phyloP scores from a whole-genome alignment of 2,888 invertebrate species.

The Himalopsyche kuldschensis region DNA sequence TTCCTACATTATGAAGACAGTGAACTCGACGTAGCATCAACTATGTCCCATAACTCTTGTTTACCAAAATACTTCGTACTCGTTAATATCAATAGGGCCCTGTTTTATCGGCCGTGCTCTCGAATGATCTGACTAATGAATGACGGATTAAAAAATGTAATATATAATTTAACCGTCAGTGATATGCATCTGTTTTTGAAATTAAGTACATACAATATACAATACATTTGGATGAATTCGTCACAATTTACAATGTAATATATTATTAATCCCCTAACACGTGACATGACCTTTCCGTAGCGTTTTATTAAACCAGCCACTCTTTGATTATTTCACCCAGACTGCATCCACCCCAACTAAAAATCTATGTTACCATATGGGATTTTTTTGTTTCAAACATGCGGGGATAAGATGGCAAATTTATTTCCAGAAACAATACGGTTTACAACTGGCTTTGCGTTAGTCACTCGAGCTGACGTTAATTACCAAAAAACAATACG shows the following conservation, averaged over 20 bases:
- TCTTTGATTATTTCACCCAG: slow-evolving; percentile 15
- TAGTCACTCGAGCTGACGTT: too few relatives aligned
- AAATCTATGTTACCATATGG: background rate
- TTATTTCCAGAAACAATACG: background rate
- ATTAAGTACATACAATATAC: background rate
- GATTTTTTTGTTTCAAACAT: background rate
- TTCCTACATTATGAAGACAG: too few relatives aligned
- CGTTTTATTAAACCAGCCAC: background rate
- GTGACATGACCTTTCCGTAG: background rate
- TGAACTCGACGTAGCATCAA: too few relatives aligned
- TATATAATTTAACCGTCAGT: background rate
- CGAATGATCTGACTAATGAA: too few relatives aligned
- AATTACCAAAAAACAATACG: too few relatives aligned
- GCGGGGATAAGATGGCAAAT: background rate
- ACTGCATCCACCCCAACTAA: background rate
- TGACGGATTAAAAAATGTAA: too few relatives aligned
- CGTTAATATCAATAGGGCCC: too few relatives aligned
- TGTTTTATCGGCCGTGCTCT: too few relatives aligned
- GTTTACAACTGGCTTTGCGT: background rate
- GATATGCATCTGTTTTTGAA: background rate
- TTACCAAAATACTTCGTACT: too few relatives aligned
- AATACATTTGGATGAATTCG: background rate
- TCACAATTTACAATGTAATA: background rate
- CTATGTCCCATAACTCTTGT: too few relatives aligned
- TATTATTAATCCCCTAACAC: background rate